phyloP scores from a whole-genome alignment of 2,113 vertebrate genomes.

The Sitta europaea region DNA sequence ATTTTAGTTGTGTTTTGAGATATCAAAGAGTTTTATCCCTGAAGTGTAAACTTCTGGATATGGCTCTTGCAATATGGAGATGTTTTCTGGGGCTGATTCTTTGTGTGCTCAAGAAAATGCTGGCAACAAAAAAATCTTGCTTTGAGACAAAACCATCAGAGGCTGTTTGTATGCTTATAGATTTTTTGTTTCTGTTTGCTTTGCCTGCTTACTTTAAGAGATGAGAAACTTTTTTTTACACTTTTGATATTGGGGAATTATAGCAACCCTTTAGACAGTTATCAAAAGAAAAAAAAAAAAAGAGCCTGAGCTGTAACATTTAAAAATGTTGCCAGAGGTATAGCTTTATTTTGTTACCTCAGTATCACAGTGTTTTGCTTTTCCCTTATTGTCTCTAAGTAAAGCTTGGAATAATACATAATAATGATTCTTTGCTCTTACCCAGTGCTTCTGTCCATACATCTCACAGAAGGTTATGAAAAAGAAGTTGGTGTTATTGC shows the following conservation, averaged over 20 bases:
- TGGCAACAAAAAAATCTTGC: background rate
- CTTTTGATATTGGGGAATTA: background rate
- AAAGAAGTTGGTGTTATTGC: background rate
- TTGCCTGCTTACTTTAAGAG: background rate
- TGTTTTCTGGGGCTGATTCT: background rate
- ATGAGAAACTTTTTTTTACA: background rate
- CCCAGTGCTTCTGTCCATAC: background rate
- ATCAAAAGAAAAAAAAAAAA: background rate
- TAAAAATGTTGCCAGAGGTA: background rate
- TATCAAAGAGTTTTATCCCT: background rate
- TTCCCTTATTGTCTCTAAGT: background rate
- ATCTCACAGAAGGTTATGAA: background rate
- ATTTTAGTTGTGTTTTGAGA: background rate
- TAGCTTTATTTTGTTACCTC: background rate
- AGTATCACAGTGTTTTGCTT: background rate
- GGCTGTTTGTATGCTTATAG: background rate
- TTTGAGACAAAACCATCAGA: background rate
- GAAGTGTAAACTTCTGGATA: background rate
- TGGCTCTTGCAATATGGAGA: background rate
- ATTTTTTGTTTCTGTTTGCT: background rate
- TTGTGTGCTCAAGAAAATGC: background rate
- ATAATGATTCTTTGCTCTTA: background rate
- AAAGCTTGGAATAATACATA: background rate
- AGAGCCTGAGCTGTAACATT: background rate
- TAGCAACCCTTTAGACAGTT: background rate